Evolutionary conservation across 1,140 invertebrate genomes (phyloP).

Genomic region (Tetranychus urticae): DNA sequence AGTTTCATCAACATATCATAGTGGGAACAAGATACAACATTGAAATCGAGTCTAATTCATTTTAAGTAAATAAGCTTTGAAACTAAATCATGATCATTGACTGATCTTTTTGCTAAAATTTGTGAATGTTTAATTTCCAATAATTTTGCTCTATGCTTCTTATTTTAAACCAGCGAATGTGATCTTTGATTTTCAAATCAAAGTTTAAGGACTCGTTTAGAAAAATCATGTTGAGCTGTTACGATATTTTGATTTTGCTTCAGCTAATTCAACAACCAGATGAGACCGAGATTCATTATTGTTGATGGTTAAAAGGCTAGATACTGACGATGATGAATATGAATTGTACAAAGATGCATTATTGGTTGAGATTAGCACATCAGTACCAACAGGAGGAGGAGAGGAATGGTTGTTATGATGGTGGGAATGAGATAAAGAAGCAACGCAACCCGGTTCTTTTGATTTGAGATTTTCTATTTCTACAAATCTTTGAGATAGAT

Average conservation of each 20-base stretch:
- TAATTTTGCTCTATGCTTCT: too few species aligned
- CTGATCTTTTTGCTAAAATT: too few species aligned
- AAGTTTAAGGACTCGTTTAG: conserved; percentile 51
- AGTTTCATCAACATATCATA: too few species aligned
- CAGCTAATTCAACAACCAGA: conserved; percentile 65
- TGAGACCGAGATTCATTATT: conserved; percentile 35
- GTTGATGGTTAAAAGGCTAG: neutral
- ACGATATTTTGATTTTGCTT: conserved; percentile 55
- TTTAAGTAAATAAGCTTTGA: too few species aligned
- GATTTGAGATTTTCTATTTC: conserved; percentile 11
- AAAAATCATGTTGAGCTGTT: conserved; percentile 59
- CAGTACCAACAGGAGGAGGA: neutral
- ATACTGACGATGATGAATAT: neutral
- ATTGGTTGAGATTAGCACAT: neutral
- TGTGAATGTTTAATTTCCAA: too few species aligned
- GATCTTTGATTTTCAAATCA: conserved; percentile 74
- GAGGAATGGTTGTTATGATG: too few species aligned
- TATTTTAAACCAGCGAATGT: conserved; percentile 17
- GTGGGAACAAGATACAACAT: too few species aligned
- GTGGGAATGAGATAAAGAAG: neutral
- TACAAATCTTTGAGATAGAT: conserved; percentile 23
- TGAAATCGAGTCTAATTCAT: too few species aligned
- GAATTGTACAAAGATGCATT: neutral
- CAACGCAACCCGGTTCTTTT: conserved; percentile 10
- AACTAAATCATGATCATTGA: too few species aligned